A percentile compares a stretch with the other conserved stretches of the same genome.
These are phyloP conservation scores for Leucoma salicis DNA, from an alignment of 2,888 invertebrate species.

Conservation along the genomic window DNA sequence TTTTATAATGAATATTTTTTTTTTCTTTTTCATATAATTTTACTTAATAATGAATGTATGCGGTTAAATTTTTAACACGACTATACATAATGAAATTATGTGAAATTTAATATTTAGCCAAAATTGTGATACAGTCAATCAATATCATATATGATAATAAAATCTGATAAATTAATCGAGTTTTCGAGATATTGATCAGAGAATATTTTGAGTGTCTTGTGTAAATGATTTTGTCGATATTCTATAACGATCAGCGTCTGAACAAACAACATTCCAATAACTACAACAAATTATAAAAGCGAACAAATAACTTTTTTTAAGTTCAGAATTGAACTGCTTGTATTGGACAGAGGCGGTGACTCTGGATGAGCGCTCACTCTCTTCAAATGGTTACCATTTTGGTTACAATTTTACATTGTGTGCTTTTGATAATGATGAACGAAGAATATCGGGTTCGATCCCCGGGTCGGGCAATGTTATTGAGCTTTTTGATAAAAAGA, in stretches of 20 bases:
- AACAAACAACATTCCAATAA: conserved; percentile 68
- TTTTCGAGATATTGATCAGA: background rate
- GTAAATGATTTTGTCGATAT: conserved; percentile 33
- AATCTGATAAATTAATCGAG: background rate
- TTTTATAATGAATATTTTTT: no score
- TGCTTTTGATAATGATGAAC: conserved; percentile 12
- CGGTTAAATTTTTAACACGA: background rate
- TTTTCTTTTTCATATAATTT: no score
- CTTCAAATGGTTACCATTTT: conserved; percentile 15
- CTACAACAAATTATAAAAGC: conserved; percentile 34
- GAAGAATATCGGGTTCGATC: no score
- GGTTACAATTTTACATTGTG: conserved; percentile 16
- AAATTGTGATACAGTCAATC: background rate
- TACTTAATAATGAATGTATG: no score
- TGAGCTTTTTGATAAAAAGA: no score
- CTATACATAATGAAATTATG: background rate
- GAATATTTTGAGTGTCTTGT: background rate
- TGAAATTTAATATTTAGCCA: background rate
- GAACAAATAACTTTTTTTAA: conserved; percentile 34
- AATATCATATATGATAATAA: background rate
- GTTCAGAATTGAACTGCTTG: conserved; percentile 23
- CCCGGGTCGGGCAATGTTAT: no score
- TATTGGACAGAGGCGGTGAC: conserved; percentile 14
- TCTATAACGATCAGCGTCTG: conserved; percentile 46
- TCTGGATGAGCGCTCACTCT: conserved; percentile 10